These are phyloP conservation scores for Prosapia bicincta DNA, from an alignment of 2,888 invertebrate species.

Conservation along the genomic window DNA sequence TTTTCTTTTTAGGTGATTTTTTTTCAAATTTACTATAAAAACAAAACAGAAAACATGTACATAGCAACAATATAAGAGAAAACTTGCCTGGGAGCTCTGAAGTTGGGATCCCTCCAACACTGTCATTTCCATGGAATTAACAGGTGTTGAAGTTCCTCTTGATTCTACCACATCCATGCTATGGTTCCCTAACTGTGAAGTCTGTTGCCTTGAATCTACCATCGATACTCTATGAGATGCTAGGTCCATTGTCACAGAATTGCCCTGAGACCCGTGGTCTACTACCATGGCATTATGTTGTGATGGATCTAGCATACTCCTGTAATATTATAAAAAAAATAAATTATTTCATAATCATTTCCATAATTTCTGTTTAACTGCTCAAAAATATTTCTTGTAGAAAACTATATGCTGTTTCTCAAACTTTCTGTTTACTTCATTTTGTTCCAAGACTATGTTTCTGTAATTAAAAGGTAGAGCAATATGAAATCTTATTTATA, in stretches of 20 bases:
- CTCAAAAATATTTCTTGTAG: no score
- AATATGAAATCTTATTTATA: no score
- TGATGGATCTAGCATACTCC: not conserved
- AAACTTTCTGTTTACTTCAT: no score
- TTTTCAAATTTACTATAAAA: no score
- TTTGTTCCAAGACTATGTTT: no score
- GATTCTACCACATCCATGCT: not conserved
- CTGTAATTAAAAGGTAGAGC: no score
- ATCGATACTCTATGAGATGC: not conserved
- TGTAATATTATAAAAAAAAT: not conserved
- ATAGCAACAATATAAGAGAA: no score
- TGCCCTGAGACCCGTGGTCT: not conserved
- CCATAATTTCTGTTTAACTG: no score
- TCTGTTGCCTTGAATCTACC: not conserved
- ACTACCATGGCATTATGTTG: not conserved
- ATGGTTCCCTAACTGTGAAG: not conserved
- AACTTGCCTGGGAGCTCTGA: constrained; percentile 72
- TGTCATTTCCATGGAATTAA: constrained; percentile 10
- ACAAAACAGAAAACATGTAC: no score
- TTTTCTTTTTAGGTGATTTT: no score
- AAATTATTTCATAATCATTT: no score
- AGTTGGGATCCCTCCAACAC: constrained; percentile 70
- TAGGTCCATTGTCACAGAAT: not conserved
- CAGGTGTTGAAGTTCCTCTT: not conserved
- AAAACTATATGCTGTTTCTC: no score